phyloP scores from a whole-genome alignment of 2,797 vertebrate genomes.

The Coreius guichenoti region DNA sequence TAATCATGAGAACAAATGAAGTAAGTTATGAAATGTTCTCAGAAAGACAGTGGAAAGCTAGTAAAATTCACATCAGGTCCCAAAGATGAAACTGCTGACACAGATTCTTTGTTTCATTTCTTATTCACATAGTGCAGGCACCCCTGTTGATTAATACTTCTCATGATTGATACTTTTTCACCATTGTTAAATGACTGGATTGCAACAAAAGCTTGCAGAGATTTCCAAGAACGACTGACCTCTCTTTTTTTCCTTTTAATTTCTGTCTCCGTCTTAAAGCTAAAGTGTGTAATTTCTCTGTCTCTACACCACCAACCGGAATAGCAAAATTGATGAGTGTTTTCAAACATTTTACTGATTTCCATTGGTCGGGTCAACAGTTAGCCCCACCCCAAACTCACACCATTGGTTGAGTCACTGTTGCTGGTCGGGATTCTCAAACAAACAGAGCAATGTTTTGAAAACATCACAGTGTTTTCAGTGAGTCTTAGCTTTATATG shows the following conservation, averaged over 20 bases:
- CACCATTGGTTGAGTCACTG: not conserved
- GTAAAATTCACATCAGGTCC: constrained; percentile 35
- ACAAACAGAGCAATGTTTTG: not conserved
- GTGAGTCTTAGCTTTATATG: not conserved
- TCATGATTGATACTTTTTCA: constrained; percentile 42
- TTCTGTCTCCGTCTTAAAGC: not conserved
- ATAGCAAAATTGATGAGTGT: not conserved
- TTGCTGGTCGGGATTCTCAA: constrained; percentile 13
- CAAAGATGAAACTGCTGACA: constrained; percentile 49
- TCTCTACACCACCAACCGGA: not conserved
- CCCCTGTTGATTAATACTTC: constrained; percentile 52
- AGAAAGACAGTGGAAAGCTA: constrained; percentile 47
- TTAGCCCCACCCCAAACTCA: not conserved
- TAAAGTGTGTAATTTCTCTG: constrained; percentile 8
- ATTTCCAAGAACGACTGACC: constrained; percentile 28
- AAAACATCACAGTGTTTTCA: not conserved
- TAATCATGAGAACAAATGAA: constrained; percentile 36
- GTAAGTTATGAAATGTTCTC: constrained; percentile 32
- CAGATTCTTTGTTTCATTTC: constrained; percentile 37
- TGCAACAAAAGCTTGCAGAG: constrained; percentile 19
- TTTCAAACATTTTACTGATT: not conserved
- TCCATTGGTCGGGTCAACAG: not conserved
- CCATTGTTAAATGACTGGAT: constrained; percentile 25
- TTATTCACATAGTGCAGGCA: constrained; percentile 51
- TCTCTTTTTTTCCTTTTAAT: not conserved